Conservation (phyloP, 2,888 invertebrate genomes). For the Rhaphigaster nebulosa region DNA sequence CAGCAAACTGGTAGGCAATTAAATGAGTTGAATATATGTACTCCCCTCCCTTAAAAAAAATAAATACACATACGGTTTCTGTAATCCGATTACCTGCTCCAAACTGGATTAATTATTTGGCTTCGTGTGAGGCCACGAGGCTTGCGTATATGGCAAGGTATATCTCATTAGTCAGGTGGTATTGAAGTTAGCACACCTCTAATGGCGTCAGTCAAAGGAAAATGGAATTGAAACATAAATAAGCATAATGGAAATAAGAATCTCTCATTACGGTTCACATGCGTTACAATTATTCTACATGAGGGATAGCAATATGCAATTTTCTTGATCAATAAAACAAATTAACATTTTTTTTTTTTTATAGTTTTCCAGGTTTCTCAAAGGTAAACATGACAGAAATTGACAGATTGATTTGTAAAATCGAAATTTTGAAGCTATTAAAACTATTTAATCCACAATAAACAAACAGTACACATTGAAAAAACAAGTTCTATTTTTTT, state of each 20-base stretch:
- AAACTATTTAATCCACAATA: no score
- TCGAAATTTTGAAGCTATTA: no score
- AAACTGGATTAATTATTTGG: background rate
- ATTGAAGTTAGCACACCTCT: background rate
- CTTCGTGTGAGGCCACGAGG: conserved; percentile 4
- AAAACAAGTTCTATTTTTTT: no score
- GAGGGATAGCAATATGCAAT: no score
- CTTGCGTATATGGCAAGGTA: background rate
- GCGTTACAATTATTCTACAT: no score
- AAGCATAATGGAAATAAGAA: background rate
- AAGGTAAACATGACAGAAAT: no score
- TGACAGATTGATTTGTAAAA: no score
- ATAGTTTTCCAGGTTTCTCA: no score
- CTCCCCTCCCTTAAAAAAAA: background rate
- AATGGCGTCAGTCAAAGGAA: background rate
- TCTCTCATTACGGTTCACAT: no score
- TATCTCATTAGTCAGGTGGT: conserved; percentile 36
- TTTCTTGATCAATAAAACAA: no score
- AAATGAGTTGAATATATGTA: background rate
- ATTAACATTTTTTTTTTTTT: no score
- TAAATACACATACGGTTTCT: conserved; percentile 21
- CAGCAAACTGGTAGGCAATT: background rate
- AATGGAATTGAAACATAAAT: background rate
- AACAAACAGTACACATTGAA: no score
- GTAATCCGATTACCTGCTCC: background rate